Percentiles rank a stretch among this genome's conserved stretches.
These are phyloP conservation scores for Oscheius myriophilus DNA, from an alignment of 2,888 invertebrate species.

Conservation along the genomic window DNA sequence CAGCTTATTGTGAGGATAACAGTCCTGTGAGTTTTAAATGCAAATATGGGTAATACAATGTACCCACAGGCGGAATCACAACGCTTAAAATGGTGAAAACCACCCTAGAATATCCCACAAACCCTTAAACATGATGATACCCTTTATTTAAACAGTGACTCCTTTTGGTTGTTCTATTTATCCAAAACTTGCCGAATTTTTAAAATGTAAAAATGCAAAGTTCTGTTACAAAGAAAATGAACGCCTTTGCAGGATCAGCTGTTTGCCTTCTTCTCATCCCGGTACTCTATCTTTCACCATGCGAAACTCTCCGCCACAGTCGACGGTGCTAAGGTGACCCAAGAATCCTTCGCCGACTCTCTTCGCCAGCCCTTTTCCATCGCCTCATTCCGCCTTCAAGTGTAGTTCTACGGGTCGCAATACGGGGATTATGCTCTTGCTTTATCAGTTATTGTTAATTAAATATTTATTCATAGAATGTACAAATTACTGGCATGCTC, in stretches of 20 bases:
- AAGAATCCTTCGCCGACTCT: constrained; percentile 5
- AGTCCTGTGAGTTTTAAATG: neutral
- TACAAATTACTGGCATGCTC: constrained; percentile 18
- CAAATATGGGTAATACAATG: too few species aligned
- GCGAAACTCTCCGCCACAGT: constrained; percentile 6
- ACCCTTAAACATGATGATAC: too few species aligned
- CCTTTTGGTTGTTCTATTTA: too few species aligned
- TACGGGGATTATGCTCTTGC: neutral
- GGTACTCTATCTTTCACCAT: constrained; percentile 1
- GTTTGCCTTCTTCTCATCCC: constrained; percentile 13
- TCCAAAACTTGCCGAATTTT: too few species aligned
- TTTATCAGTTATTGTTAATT: too few species aligned
- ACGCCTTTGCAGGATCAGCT: neutral
- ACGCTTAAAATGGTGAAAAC: too few species aligned
- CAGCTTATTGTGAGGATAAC: neutral
- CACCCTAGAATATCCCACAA: too few species aligned
- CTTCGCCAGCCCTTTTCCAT: constrained; percentile 7
- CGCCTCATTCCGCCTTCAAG: constrained; percentile 13
- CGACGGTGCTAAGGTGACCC: neutral
- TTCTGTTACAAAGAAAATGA: neutral
- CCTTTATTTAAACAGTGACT: too few species aligned
- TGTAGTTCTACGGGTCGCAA: constrained; percentile 1
- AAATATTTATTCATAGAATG: constrained; percentile 2
- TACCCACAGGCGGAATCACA: too few species aligned
- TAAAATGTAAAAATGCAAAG: too few species aligned